phyloP scores from a whole-genome alignment of 2,113 vertebrate genomes.

The Rhagologus leucostigma region DNA sequence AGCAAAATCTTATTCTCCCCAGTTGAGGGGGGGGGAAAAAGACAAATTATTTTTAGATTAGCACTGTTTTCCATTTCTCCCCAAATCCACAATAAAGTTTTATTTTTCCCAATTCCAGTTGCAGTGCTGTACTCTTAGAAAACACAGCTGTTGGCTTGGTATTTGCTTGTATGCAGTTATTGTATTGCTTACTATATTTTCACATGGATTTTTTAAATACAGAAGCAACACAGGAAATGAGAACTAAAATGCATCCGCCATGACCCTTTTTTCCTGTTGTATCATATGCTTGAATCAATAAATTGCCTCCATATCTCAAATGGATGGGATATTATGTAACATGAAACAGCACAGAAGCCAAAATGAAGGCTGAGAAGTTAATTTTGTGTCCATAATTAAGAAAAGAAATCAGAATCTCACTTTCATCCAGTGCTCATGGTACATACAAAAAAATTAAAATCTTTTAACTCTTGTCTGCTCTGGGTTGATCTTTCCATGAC shows the following conservation, averaged over 20 bases:
- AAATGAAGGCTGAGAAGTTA: neutral
- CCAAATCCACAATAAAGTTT: conserved; percentile 29
- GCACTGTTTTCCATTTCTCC: neutral
- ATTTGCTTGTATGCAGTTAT: neutral
- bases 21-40: neutral
- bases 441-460: neutral
- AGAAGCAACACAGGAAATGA: neutral
- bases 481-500: neutral
- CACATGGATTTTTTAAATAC: neutral
- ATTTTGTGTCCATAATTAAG: neutral
- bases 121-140: neutral
- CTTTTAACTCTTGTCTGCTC: neutral
- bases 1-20: neutral
- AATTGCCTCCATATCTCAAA: neutral
- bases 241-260: neutral
- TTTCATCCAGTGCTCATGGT: neutral
- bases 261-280: neutral
- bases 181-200: neutral
- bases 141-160: neutral
- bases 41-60: neutral
- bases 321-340: neutral
- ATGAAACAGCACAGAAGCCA: neutral
- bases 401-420: neutral
- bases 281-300: neutral
- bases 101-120: conserved; percentile 21